Conservation (phyloP, 1,140 invertebrate species). For the Drosophila elegans region DNA sequence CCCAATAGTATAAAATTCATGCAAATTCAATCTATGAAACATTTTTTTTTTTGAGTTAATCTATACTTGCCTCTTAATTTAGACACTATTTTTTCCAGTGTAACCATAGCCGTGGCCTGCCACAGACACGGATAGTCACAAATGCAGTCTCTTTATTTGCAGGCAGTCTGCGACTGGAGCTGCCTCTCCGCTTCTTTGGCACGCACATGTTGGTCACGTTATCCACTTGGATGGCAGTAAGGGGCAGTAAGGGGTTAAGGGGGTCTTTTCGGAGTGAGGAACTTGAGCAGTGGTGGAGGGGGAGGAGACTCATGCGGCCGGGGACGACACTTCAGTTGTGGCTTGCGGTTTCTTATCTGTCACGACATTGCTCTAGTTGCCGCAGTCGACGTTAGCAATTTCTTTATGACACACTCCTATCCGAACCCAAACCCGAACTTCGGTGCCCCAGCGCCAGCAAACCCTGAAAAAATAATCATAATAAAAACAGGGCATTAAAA, state of each 20-base stretch:
- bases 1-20: too few species aligned
- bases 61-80: too few species aligned
- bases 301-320: slow-evolving; percentile 1
- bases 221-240: slow-evolving; percentile 30
- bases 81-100: slow-evolving; percentile 9
- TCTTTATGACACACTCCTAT: slow-evolving; percentile 72
- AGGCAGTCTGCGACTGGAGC: slow-evolving; percentile 38
- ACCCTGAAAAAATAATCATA: slow-evolving; percentile 64
- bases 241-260: slow-evolving; percentile 14
- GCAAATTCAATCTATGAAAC: too few species aligned
- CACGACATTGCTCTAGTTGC: slow-evolving; percentile 81
- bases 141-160: slow-evolving; percentile 75
- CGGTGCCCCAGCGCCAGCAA: slow-evolving; percentile 49
- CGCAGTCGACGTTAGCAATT: slow-evolving; percentile 51
- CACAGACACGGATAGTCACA: slow-evolving; percentile 51
- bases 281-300: not conserved
- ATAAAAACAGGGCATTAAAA: slow-evolving; percentile 61
- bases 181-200: slow-evolving; percentile 34
- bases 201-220: slow-evolving; percentile 71
- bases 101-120: slow-evolving; percentile 19
- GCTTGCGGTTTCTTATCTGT: slow-evolving; percentile 68
- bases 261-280: slow-evolving; percentile 1
- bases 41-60: too few species aligned
- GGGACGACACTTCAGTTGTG: slow-evolving; percentile 41
- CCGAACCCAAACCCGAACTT: slow-evolving; percentile 21